Base-by-base conservation (phyloP, 1,140 invertebrate species). In the Drosophila miranda region DNA sequence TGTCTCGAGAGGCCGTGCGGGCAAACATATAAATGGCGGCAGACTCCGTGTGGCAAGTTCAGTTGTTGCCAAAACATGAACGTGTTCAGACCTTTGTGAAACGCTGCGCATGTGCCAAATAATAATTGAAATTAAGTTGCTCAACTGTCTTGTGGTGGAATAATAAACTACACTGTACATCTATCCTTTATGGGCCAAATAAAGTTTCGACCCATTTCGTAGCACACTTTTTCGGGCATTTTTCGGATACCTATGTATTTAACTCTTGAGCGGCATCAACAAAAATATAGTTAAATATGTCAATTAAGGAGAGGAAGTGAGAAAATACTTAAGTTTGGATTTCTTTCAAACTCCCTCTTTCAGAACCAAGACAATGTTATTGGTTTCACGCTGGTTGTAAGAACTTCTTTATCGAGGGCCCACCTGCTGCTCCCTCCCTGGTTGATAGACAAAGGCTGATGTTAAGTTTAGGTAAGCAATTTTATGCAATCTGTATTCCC, bases 361-460 rank as follows among this genome's bases (percentile, higher is more conserved):
- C 34, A 30, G 8, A 42, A 45, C 51, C 68, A 16, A 16, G 21
- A 60, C 81, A 86, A 80, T 69, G 72, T 69, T 86, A 84, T 84
- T 63, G 75, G 49, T 79, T 84, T 73, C 81, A 67, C 21, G 52
- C 50, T 69, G 66, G 16, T 68, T 66, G 69, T 78, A 68, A 58
- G 64, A 63, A 73, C 19, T 74, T 81, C 60, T 13, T 13, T 11
- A 38, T 38, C 11, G 34, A 13, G 11, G 11, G 8, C 49, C 56
- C 66, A 73, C 55, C 58, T 67, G 53, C 21, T 38, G 49, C 41
- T 66, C 57, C 30, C 28, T 34, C 30, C 11, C 23, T 38, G 42
- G 19, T 48, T 45, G 42, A 7, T 19, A 19, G 54, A 45, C 49
- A 11, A 48, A 61, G 63, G 46, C 19, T 51, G 13, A 60, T 42